Evolutionary conservation across 2,113 vertebrate genomes (phyloP).

Genomic region (Callospermophilus lateralis): DNA sequence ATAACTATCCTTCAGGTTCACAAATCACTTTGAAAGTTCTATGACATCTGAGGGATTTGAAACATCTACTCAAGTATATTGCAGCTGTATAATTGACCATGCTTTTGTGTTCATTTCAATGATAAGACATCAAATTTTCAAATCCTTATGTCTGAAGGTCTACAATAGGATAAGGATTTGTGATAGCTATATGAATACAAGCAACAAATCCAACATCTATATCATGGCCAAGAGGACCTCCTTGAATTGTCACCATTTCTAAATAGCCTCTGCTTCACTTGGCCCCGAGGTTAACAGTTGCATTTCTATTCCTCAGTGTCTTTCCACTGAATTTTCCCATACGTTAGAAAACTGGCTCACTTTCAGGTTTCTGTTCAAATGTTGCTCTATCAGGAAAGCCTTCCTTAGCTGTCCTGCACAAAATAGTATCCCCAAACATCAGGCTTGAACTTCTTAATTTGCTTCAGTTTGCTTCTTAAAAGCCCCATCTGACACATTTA

Average conservation of each 20-base stretch:
- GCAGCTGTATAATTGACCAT: neutral
- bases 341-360: neutral
- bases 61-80: neutral
- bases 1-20: slow-evolving; percentile 39
- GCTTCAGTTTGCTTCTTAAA: neutral
- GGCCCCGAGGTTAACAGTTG: neutral
- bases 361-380: neutral
- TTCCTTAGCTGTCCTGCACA: neutral
- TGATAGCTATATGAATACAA: neutral
- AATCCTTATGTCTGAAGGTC: neutral
- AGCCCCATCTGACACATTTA: neutral
- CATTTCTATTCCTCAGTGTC: neutral
- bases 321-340: neutral
- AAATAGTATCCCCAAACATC: neutral
- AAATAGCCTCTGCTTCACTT: neutral
- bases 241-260: neutral
- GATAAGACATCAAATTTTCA: neutral
- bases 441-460: slow-evolving; percentile 31
- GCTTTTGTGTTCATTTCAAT: slow-evolving; percentile 42
- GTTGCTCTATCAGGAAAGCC: neutral
- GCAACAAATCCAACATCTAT: neutral
- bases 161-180: neutral
- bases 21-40: slow-evolving; percentile 45
- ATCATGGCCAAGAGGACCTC: neutral
- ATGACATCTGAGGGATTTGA: neutral